Base-by-base conservation (phyloP, 2,797 vertebrate genomes). In the Salmo trutta region DNA sequence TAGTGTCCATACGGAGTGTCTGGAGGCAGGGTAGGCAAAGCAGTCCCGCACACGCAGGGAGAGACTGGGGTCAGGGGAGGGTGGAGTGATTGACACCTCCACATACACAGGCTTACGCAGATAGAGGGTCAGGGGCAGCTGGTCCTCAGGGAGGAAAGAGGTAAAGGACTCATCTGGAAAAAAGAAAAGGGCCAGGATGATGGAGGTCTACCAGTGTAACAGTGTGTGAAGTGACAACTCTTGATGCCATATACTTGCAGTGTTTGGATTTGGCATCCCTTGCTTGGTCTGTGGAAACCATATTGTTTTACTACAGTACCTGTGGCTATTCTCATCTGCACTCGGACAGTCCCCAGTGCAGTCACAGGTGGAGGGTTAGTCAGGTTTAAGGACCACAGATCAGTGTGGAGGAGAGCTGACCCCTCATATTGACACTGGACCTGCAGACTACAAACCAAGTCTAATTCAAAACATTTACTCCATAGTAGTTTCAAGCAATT, bases 281-380 rank as follows among this genome's bases (percentile, higher is more conserved):
- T 59, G 64, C 27, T 47, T 24, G 36, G n/a, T 53, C 29, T 27
- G 47, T 41, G 47, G 15, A 24, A 70, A 31, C 29, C 8, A 8
- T 4, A 19, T 17, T 14, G 24, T 0, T n/a, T 8, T 71, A 27
- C 0, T 71, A 47, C 17, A 36, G 8, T 71, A 93, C 93, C 91
- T 89, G 72, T 90, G 24, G 93, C 92, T 69, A 94, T 89, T 79
- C 86, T 93, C 92, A 94, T 94, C 82, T 89, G 87, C 71, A 93
- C 86, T 59, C 64, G 8, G 12, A 93, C 79, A 65, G 77, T 83
- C 79, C 91, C 93, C 73, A 89, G 75, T 7, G 84, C 90, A 10
- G 89, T 75, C 27, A 88, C 91, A 47, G 90, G 87, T 0, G 91
- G 90, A 0, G 90, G 92, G 76, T 89, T 86, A 70, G 91, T 93